These are phyloP conservation scores for Pherbina coryleti DNA, from an alignment of 2,888 invertebrate genomes.

Conservation along the genomic window DNA sequence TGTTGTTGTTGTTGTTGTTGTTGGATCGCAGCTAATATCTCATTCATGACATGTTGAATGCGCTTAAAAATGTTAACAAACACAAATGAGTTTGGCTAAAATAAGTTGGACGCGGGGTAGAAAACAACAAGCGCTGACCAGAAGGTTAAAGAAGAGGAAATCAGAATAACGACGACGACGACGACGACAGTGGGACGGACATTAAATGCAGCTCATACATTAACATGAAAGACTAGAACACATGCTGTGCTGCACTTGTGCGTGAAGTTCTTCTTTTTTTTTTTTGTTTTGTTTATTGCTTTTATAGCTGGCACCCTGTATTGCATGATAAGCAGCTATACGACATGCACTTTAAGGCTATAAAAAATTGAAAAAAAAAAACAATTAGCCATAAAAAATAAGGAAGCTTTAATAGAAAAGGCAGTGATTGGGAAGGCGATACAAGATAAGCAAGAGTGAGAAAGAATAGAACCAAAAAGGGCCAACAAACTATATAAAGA, in stretches of 20 bases:
- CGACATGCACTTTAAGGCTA: not conserved
- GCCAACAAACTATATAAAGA: not conserved
- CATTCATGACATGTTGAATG: constrained; percentile 41
- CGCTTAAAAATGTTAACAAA: constrained; percentile 36
- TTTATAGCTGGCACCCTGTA: not conserved
- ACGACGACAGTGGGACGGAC: not conserved
- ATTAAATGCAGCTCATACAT: not conserved
- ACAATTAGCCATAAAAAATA: not conserved
- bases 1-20: constrained; percentile 14
- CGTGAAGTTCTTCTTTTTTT: not conserved
- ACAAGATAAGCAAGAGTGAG: not conserved
- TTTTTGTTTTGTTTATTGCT: not conserved
- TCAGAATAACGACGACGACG: not conserved
- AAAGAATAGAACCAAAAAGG: not conserved
- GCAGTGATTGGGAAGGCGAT: constrained; percentile 34
- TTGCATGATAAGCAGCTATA: constrained; percentile 1
- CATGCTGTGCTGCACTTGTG: not conserved
- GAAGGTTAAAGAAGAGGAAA: not conserved
- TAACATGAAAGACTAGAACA: not conserved
- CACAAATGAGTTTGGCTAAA: not conserved
- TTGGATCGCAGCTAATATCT: constrained; percentile 33
- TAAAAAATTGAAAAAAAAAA: not conserved
- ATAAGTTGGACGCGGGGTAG: not conserved
- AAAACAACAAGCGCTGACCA: not conserved
- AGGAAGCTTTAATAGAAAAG: constrained; percentile 11